These are phyloP conservation scores for Drosophila nasuta DNA, from an alignment of 1,140 invertebrate genomes.

Conservation along the genomic window DNA sequence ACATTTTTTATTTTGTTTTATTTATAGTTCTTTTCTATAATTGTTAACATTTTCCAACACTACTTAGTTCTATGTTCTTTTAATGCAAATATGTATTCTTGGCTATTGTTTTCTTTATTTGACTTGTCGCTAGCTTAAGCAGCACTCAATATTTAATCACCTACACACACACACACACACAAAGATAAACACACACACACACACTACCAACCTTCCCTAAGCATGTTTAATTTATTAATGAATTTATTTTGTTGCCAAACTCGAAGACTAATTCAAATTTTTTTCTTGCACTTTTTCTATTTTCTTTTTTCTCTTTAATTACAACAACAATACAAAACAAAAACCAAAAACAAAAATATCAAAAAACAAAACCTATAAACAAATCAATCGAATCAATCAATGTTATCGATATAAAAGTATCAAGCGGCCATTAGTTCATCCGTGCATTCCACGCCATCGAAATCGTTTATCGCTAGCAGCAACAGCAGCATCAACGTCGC, in stretches of 20 bases:
- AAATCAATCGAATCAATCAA: conserved; percentile 44
- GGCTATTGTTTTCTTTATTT: conserved; percentile 51
- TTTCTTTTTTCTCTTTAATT: conserved; percentile 77
- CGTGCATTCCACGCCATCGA: conserved; percentile 87
- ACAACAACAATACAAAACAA: conserved; percentile 34
- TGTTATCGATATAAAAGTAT: conserved; percentile 70
- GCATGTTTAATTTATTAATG: conserved; percentile 67
- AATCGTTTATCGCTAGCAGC: conserved; percentile 86
- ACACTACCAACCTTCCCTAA: conserved; percentile 14
- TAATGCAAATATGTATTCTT: conserved; percentile 31
- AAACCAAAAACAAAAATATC: conserved; percentile 1
- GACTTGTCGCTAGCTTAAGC: conserved; percentile 57
- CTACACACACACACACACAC: conserved; percentile 20
- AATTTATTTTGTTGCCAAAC: conserved; percentile 72
- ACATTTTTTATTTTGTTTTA: conserved; percentile 65
- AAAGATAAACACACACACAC: conserved; percentile 20
- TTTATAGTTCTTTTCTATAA: conserved; percentile 31
- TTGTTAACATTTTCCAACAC: conserved; percentile 45
- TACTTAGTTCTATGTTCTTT: conserved; percentile 25
- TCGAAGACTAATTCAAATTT: conserved; percentile 75
- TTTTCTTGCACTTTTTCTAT: conserved; percentile 82
- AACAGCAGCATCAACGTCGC: conserved; percentile 30
- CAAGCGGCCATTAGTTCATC: conserved; percentile 85
- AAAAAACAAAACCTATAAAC: conserved; percentile 24
- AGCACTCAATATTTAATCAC: conserved; percentile 41